These are phyloP conservation scores for Liasis olivaceus DNA, from an alignment of 2,797 vertebrate genomes.

Conservation along the genomic window DNA sequence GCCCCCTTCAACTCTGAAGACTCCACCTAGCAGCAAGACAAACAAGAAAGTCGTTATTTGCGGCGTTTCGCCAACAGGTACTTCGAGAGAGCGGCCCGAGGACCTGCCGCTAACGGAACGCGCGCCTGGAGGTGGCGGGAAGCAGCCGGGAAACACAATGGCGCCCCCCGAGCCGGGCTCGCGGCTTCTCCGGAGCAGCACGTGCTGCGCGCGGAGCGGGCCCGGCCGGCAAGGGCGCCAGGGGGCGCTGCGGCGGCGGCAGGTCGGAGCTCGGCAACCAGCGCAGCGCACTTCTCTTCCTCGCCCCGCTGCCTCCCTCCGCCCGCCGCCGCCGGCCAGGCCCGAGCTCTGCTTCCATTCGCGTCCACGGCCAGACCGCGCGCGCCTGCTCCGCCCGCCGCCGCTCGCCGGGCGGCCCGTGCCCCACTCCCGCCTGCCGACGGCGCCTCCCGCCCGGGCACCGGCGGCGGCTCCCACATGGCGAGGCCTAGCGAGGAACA, in stretches of 20 bases:
- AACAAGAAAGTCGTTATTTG: background rate
- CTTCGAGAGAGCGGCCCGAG: background rate
- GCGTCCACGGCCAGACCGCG: background rate
- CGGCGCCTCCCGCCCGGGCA: background rate
- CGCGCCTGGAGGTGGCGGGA: conserved; percentile 2
- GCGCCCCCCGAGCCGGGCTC: conserved; percentile 48
- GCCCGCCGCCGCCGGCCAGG: conserved; percentile 12
- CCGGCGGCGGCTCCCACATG: conserved; percentile 59
- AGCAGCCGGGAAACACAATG: conserved; percentile 27
- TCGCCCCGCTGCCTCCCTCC: conserved; percentile 46
- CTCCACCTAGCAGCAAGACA: background rate
- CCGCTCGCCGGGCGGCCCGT: background rate
- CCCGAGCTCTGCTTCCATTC: background rate
- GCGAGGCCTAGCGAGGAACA: conserved; percentile 75
- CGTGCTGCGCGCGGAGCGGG: conserved; percentile 42
- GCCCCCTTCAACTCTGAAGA: background rate
- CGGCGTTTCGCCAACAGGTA: background rate
- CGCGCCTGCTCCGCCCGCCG: background rate
- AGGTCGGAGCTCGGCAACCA: conserved; percentile 63
- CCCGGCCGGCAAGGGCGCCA: conserved; percentile 38
- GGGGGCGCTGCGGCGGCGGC: conserved; percentile 64
- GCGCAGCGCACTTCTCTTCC: conserved; percentile 54
- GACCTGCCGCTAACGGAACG: background rate
- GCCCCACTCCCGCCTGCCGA: background rate
- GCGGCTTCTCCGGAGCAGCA: conserved; percentile 44